Evolutionary conservation across 2,888 invertebrate species (phyloP), one percentile per base, ranked within the genome.

Genomic region (Piscicola geometra): DNA sequence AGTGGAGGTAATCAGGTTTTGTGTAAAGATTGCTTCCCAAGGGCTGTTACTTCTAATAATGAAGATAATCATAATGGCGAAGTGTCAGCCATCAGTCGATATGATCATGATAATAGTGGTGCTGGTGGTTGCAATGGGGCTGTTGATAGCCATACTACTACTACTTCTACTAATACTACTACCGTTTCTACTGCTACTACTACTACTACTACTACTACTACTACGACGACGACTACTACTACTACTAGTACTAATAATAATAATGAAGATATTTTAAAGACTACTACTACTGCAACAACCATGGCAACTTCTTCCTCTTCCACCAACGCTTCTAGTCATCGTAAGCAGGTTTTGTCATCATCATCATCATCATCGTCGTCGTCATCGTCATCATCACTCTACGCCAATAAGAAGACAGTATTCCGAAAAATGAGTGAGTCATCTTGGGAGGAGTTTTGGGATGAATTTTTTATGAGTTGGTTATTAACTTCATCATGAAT

Each of bases 331-430:
- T 52, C 56, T 25, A 28, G 30, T 71, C 1, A 25, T 71, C 15
- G n/a, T 25, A 41, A 21, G 41, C 47, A 1, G 30, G 25, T 70
- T 28, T 35, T 5, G 41, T 70, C 71, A 32, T 70, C 71, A n/a
- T 32, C 47, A 25, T 71, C 52, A 41, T 36, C 52, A 21, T 71
- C 71, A 18, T 71, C 71, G 0, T 71, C 71, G 21, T 71, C 71
- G 35, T 73, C 35, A 36, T 71, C 71, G 25, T 52, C 52, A 2
- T 71, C 28, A 28, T 71, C 71, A 71, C 52, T 71, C 52, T 21
- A 30, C 30, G 25, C 50, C 47, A 50, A 52, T 15, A 32, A 50
- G 41, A 41, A 41, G 41, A 5, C 41, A 41, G 41, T 41, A 15
- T 15, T 41, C 41, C 5, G 15, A 15, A 41, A 41, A 41, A 41